A percentile compares a stretch with the other conserved stretches of the same genome.
These are phyloP conservation scores for Actinopyga echinites DNA, from an alignment of 53 echinoderm and acorn worm genomes.

Conservation along the genomic window DNA sequence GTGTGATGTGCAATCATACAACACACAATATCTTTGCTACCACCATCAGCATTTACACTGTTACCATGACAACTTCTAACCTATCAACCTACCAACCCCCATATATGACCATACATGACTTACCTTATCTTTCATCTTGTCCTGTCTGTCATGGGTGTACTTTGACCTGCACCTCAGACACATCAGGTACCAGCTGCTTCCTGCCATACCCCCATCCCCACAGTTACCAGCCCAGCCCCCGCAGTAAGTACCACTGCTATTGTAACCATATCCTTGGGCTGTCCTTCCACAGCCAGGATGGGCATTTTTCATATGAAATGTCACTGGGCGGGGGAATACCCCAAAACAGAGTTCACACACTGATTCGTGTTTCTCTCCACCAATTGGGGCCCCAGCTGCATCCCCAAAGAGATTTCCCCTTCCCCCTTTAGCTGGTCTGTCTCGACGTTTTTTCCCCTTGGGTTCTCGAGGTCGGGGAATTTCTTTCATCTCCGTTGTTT, in stretches of 20 bases:
- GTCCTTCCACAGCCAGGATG: constrained; percentile 92
- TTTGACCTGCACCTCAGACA: constrained; percentile 88
- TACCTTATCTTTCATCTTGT: constrained; percentile 84
- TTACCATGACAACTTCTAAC: no score
- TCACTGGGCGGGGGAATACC: constrained; percentile 93
- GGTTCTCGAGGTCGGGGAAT: constrained; percentile 53
- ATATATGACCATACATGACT: neutral
- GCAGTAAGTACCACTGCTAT: constrained; percentile 93
- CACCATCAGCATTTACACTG: no score
- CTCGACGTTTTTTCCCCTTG: constrained; percentile 90
- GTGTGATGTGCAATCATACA: no score
- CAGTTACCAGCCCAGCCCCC: constrained; percentile 95
- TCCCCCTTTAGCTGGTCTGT: constrained; percentile 86
- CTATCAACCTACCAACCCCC: no score
- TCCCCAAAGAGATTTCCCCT: constrained; percentile 94
- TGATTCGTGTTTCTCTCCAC: constrained; percentile 76
- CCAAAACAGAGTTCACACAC: constrained; percentile 86
- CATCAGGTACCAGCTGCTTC: constrained; percentile 93
- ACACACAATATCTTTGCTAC: no score
- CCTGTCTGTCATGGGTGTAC: constrained; percentile 88
- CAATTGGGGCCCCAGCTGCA: constrained; percentile 82
- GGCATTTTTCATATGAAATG: constrained; percentile 92
- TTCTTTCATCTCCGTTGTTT: constrained; percentile 78
- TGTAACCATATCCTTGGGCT: constrained; percentile 91
- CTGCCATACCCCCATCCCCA: constrained; percentile 81